phyloP scores from a whole-genome alignment of 2,888 invertebrate species.

The Morpho deidamia region DNA sequence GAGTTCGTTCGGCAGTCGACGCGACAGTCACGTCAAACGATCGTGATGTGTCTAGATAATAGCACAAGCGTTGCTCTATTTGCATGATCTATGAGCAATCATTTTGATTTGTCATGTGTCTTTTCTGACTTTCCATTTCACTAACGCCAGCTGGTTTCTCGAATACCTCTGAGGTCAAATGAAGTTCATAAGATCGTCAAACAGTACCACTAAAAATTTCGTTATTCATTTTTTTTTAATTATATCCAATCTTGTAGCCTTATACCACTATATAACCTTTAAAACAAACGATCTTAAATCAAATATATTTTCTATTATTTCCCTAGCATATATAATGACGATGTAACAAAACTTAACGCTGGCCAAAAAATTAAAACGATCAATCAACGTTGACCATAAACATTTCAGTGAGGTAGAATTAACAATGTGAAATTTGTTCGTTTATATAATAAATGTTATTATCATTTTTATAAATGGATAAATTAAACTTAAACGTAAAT shows the following conservation, averaged over 20 bases:
- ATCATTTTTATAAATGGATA: not conserved
- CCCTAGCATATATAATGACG: not conserved
- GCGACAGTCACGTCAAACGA: conserved; percentile 45
- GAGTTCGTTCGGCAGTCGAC: conserved; percentile 27
- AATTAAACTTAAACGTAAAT: not conserved
- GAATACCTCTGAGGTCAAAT: not conserved
- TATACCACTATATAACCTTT: too few species aligned
- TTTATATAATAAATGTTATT: too few species aligned
- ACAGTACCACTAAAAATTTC: not conserved
- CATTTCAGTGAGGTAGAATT: not conserved
- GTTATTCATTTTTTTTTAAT: not conserved
- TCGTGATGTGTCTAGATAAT: conserved; percentile 47
- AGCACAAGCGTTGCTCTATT: conserved; percentile 41
- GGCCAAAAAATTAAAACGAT: too few species aligned
- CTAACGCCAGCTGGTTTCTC: conserved; percentile 14
- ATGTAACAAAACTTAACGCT: not conserved
- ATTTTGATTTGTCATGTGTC: conserved; percentile 36
- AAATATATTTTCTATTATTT: conserved; percentile 2
- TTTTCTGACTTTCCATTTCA: conserved; percentile 44
- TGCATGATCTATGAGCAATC: conserved; percentile 43
- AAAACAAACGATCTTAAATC: conserved; percentile 6
- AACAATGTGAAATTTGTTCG: not conserved
- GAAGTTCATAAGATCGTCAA: not conserved
- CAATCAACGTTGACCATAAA: not conserved
- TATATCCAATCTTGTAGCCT: not conserved